Percentiles rank a stretch among this genome's conserved stretches.
These are phyloP conservation scores for Brachypodius melanocephalos DNA, from an alignment of 2,113 vertebrate genomes.

Conservation along the genomic window DNA sequence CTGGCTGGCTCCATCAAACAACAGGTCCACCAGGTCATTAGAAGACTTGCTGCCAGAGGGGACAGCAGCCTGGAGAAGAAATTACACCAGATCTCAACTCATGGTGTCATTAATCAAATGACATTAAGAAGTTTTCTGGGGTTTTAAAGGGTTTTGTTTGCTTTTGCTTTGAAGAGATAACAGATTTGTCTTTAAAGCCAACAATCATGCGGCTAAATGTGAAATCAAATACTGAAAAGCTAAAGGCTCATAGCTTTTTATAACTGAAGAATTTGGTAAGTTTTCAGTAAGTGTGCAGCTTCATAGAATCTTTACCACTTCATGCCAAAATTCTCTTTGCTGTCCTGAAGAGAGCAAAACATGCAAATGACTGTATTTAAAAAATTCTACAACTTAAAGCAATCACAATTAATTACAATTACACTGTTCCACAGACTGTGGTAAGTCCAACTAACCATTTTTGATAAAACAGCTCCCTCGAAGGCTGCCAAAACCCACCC, in stretches of 20 bases:
- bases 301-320: neutral
- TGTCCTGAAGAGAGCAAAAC: neutral
- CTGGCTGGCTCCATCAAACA: slow-evolving; percentile 83
- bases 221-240: neutral
- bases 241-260: neutral
- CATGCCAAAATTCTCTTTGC: neutral
- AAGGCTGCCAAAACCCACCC: neutral
- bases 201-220: neutral
- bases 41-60: slow-evolving; percentile 77
- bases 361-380: neutral
- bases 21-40: slow-evolving; percentile 82
- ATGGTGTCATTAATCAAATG: neutral
- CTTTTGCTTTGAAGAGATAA: neutral
- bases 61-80: slow-evolving; percentile 68
- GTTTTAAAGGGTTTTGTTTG: neutral
- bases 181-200: neutral
- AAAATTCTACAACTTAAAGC: neutral
- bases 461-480: neutral
- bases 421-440: neutral
- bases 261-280: neutral
- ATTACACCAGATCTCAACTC: neutral
- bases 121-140: neutral
- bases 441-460: neutral
- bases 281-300: neutral
- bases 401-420: neutral